These are phyloP conservation scores for Poeciliopsis gracilis DNA, from an alignment of 2,797 vertebrate species.

Conservation along the genomic window DNA sequence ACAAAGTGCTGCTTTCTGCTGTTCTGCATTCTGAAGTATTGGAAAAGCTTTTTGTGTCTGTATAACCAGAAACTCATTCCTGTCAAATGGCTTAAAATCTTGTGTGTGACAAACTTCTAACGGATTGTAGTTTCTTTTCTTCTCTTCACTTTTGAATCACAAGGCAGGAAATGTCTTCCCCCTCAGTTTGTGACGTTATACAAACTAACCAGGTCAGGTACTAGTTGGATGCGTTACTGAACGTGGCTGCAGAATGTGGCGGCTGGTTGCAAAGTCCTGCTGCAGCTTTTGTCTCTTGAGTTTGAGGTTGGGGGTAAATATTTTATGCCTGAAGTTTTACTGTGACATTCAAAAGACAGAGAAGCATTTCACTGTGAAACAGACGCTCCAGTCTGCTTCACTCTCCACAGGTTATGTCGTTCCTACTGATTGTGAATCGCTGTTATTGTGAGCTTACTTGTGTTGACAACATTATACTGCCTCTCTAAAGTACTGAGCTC, in stretches of 20 bases:
- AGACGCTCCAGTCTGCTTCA: background rate
- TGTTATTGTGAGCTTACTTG: constrained; percentile 12
- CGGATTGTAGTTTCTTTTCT: constrained; percentile 4
- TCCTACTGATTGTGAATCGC: background rate
- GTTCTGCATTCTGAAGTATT: background rate
- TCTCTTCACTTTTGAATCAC: background rate
- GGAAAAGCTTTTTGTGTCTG: background rate
- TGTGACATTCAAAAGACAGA: background rate
- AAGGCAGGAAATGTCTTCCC: background rate
- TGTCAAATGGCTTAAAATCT: background rate
- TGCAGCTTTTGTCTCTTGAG: background rate
- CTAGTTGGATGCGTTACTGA: background rate
- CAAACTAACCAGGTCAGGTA: background rate
- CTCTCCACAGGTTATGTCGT: background rate
- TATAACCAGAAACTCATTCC: background rate
- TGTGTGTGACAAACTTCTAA: background rate
- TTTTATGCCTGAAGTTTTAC: background rate
- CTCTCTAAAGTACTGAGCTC: background rate
- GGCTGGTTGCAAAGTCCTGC: constrained; percentile 14
- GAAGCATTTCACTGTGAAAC: background rate
- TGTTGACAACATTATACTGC: background rate
- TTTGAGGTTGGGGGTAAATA: background rate
- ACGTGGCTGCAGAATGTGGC: background rate
- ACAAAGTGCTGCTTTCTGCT: constrained; percentile 1
- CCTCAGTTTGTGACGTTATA: background rate